phyloP scores from a whole-genome alignment of 1,140 invertebrate genomes.

The Trachymyrmex cornetzi region DNA sequence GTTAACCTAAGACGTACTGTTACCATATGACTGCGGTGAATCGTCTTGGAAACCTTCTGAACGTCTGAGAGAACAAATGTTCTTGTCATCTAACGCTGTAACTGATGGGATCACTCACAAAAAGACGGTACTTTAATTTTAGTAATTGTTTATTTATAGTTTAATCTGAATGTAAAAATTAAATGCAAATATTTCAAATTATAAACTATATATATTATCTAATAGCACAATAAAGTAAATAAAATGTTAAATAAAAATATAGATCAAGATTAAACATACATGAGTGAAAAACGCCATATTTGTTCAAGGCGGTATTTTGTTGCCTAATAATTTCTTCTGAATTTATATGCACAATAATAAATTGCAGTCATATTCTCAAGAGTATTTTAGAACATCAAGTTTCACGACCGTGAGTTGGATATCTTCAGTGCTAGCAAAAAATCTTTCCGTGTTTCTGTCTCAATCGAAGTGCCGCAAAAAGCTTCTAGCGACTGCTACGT shows the following conservation, averaged over 20 bases:
- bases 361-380: not conserved
- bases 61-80: slow-evolving; percentile 44
- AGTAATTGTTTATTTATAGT: not conserved
- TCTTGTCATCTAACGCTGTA: slow-evolving; percentile 3
- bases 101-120: not conserved
- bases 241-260: too few relatives aligned
- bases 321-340: too few relatives aligned
- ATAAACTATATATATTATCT: too few relatives aligned
- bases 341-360: too few relatives aligned
- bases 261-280: too few relatives aligned
- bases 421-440: not conserved
- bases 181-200: too few relatives aligned
- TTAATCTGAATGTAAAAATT: too few relatives aligned
- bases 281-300: too few relatives aligned
- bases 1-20: slow-evolving; percentile 24
- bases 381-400: not conserved
- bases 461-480: slow-evolving; percentile 14
- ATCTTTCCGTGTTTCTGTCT: slow-evolving; percentile 1
- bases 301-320: too few relatives aligned
- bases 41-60: slow-evolving; percentile 45
- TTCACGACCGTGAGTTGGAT: not conserved
- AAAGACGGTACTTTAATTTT: not conserved
- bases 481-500: not conserved
- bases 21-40: slow-evolving; percentile 68
- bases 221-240: too few relatives aligned